Base-by-base conservation (phyloP, 2,888 invertebrate genomes). In the Pseudanteris insignis region DNA sequence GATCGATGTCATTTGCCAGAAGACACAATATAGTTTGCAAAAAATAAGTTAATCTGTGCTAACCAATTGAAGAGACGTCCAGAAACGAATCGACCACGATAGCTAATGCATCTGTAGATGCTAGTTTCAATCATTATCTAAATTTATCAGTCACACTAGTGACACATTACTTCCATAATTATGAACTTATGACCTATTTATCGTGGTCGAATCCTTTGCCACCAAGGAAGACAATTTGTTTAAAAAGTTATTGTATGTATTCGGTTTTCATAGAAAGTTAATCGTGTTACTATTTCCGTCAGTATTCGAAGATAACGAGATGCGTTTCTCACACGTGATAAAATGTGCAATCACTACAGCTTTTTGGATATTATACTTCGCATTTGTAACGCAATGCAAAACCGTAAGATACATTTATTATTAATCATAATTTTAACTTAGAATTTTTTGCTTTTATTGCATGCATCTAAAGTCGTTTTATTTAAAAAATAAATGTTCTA, bases 181-280 rank as follows among this genome's bases (percentile, higher is more conserved):
- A 67, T 72, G 77, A 73, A 73, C 72, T 75, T 68, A 65, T 70
- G 72, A 70, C 69, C 70, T 63, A 63, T 34, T 59, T 59, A 61
- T 41, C 47, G 64, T 46, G 50, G 60, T 68, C 65, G 65, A 69
- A 67, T 71, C 66, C 67, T 63, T 65, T 68, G 68, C 60, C 67
- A 67, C 66, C 70, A 57, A 65, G 59, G 46, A 55, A 50, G 50
- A 10, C 11, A 12, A 11, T 18, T 18, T 18, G 18, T 6, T 6
- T n/a, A 3, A n/a, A 26, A 63, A 59, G 59, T 54, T 64, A 65
- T 67, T 58, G 29, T 26, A 26, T 9, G 4, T 26, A 26, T 26
- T 26, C 8, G 2, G 30, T 46, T 26, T 12, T 10, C 5, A 36
- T 50, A 24, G 30, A 36, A 41, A 30, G n/a, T 47, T 33, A 44